Evolutionary conservation across 2,797 vertebrate genomes (phyloP), one percentile per base, ranked within the genome.

Genomic region (Parotocinclus haroldoi): DNA sequence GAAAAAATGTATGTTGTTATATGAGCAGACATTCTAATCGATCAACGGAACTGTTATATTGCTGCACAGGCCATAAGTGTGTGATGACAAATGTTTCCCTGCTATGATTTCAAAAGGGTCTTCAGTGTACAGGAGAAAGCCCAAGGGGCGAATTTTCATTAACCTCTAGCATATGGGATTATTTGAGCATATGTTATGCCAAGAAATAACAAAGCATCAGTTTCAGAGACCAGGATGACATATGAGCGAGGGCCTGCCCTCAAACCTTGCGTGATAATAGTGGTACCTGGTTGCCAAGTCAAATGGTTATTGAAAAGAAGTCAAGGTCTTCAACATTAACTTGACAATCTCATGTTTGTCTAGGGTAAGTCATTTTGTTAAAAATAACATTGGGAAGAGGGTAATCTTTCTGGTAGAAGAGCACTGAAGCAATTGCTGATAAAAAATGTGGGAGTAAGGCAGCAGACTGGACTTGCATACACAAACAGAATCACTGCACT

Each of bases 41-140:
- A 27, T 27, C 27, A 27, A 27, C 27, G 5, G 27, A 2, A 27
- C 27, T 5, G 5, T 2, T 27, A 27, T 27, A 27, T 27, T 27
- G 2, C 27, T 27, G 27, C 27, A 27, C 5, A 27, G 27, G 27
- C 27, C 27, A 7, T 42, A 73, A 55, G 63, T 4, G 36, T 52
- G 45, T 58, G 51, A 70, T 67, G 63, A 71, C 39, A 49, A 45
- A 68, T 36, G 27, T 2, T 49, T 62, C 51, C 75, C 58, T 12
- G 61, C 58, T 66, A 50, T 42, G 52, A 54, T 40, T 37, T 16
- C n/a, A 49, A 36, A 18, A 12, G 49, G 45, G 54, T 63, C 45
- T 39, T 48, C 59, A 54, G 53, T 27, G 58, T 67, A 63, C 54
- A 42, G 70, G 58, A 53, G 56, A 39, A 58, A 11, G n/a, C 9